These are phyloP conservation scores for Aphrophora alni DNA, from an alignment of 2,888 invertebrate genomes.

Conservation along the genomic window DNA sequence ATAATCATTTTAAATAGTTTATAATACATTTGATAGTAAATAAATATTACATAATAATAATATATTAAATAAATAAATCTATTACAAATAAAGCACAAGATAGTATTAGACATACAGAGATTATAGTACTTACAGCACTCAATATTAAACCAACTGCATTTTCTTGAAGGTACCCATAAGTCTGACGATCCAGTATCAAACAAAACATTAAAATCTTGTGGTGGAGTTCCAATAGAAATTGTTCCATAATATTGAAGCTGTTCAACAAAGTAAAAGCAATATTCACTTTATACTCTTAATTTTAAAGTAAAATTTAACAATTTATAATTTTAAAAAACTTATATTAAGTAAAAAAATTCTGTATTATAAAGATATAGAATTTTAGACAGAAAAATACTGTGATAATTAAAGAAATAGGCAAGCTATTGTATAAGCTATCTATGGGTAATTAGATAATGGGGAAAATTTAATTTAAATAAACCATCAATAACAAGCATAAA, in stretches of 20 bases:
- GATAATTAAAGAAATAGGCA: neutral
- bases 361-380: neutral
- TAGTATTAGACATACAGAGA: no score
- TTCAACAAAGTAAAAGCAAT: neutral
- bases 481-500: no score
- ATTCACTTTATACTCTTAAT: neutral
- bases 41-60: no score
- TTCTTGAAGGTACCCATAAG: neutral
- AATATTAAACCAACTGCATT: neutral
- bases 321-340: neutral
- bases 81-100: no score
- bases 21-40: no score
- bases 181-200: neutral
- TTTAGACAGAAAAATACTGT: neutral
- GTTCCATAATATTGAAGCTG: neutral
- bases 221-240: neutral
- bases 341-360: neutral
- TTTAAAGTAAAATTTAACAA: neutral
- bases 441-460: no score
- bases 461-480: no score
- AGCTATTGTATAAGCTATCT: no score
- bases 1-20: no score
- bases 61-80: no score
- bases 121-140: neutral
- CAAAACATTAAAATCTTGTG: neutral